phyloP scores from a whole-genome alignment of 2,113 vertebrate genomes.

The Chamaea fasciata region DNA sequence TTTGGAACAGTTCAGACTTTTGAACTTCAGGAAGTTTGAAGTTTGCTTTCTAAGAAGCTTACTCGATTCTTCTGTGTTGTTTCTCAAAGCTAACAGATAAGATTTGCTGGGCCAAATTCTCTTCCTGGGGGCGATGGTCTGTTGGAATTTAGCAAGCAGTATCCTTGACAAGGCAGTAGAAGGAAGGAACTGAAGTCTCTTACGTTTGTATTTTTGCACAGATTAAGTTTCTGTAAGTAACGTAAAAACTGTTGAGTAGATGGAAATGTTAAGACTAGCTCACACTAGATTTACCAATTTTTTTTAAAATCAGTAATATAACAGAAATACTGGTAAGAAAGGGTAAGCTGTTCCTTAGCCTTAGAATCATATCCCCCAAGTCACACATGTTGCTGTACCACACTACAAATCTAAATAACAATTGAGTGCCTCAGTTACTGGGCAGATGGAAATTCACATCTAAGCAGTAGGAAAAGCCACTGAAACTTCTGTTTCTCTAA shows the following conservation, averaged over 20 bases:
- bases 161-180: neutral
- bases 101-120: neutral
- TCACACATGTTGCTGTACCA: neutral
- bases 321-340: neutral
- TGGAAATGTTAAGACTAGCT: neutral
- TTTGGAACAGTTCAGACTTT: neutral
- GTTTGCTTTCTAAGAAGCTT: slow-evolving; percentile 15
- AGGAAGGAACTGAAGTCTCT: neutral
- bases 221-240: neutral
- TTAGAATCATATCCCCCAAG: neutral
- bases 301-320: neutral
- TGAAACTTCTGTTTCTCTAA: neutral
- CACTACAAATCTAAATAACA: neutral
- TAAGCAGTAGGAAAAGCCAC: neutral
- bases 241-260: neutral
- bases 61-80: neutral
- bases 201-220: neutral
- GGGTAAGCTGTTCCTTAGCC: neutral
- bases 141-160: neutral
- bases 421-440: neutral
- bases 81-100: neutral
- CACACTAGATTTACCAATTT: neutral
- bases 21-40: neutral
- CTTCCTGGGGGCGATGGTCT: neutral
- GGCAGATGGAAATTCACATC: neutral